Conservation (phyloP, 2,113 vertebrate species). For the Plotosus lineatus region DNA sequence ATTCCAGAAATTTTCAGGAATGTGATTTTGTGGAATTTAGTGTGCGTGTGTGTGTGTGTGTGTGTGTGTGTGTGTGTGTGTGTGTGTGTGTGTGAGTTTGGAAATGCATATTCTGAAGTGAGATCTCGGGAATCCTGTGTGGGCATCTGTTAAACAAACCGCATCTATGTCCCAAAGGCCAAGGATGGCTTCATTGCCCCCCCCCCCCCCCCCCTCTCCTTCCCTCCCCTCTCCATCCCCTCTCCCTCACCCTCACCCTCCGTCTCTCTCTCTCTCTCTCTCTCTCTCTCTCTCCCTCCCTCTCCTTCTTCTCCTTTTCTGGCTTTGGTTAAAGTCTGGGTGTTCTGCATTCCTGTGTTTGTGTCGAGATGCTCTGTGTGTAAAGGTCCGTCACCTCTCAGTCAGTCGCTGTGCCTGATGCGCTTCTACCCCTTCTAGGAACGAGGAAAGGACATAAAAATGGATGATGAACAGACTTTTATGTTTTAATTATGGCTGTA, state of each 20-base stretch:
- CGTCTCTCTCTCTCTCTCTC: constrained; percentile 16
- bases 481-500: neutral
- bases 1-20: constrained; percentile 46
- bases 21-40: constrained; percentile 27
- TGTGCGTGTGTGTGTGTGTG: constrained; percentile 25
- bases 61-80: constrained; percentile 21
- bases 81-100: constrained; percentile 40
- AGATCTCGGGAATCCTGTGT: constrained; percentile 41
- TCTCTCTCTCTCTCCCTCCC: neutral
- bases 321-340: constrained; percentile 46
- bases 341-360: constrained; percentile 52
- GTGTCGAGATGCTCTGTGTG: constrained; percentile 25
- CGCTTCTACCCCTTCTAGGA: neutral
- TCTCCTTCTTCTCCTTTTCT: constrained; percentile 13
- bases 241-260: neutral
- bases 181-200: constrained; percentile 38
- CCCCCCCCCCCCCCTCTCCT: neutral
- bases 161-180: constrained; percentile 40
- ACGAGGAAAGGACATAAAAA: neutral
- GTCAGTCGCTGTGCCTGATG: neutral
- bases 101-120: constrained; percentile 36
- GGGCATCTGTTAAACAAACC: constrained; percentile 51
- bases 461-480: neutral
- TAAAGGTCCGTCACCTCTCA: constrained; percentile 34
- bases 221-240: constrained; percentile 10